Percentiles rank a stretch among this genome's conserved stretches.
phyloP scores from a whole-genome alignment of 2,888 invertebrate genomes.

The Steinernema carpocapsae region DNA sequence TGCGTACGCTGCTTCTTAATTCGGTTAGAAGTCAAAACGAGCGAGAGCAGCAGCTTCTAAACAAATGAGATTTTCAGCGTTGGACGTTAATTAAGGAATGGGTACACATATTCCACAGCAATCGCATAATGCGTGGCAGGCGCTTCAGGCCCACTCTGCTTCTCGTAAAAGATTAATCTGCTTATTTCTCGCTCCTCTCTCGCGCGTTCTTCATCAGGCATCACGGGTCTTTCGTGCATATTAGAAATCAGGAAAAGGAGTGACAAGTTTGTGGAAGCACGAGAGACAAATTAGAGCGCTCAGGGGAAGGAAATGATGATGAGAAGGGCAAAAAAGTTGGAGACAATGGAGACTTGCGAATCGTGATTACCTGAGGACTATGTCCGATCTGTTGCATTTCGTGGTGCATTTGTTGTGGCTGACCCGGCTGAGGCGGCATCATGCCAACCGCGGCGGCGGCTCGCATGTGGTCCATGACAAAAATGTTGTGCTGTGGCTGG shows the following conservation, averaged over 20 bases:
- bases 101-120: constrained; percentile 5
- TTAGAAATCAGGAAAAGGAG: neutral
- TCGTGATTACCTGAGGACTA: neutral
- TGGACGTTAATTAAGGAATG: constrained; percentile 27
- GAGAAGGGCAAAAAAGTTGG: neutral
- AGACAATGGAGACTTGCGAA: too few species aligned
- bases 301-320: neutral
- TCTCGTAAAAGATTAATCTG: constrained; percentile 25
- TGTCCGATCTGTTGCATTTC: constrained; percentile 6
- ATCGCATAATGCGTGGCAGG: constrained; percentile 20
- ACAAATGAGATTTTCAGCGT: constrained; percentile 12
- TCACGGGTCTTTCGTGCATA: neutral
- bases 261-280: neutral
- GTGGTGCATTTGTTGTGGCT: constrained; percentile 11
- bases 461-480: constrained; percentile 19
- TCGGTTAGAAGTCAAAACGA: too few species aligned
- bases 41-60: neutral
- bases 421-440: constrained; percentile 7
- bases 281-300: neutral
- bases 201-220: too few species aligned
- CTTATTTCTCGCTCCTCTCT: constrained; percentile 8
- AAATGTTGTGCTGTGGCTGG: constrained; percentile 5
- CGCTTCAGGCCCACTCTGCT: constrained; percentile 2
- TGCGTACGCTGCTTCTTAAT: too few species aligned
- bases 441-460: constrained; percentile 15